phyloP scores from a whole-genome alignment of 2,797 vertebrate species.

The Falco peregrinus region DNA sequence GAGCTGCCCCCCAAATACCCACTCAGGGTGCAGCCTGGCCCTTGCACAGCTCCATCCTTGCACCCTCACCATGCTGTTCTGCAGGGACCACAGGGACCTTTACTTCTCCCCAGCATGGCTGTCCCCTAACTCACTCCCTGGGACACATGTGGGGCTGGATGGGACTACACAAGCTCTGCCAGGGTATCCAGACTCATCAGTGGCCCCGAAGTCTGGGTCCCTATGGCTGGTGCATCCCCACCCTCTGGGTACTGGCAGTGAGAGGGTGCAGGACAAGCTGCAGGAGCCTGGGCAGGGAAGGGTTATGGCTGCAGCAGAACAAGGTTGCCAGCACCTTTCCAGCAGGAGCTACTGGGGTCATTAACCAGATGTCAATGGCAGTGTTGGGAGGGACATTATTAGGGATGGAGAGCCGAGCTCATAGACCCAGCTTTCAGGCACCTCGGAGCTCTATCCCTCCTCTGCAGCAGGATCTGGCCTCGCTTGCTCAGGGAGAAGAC shows the following conservation, averaged over 20 bases:
- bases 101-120: neutral
- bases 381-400: neutral
- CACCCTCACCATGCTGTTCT: neutral
- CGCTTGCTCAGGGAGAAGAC: neutral
- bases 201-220: neutral
- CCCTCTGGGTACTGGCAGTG: neutral
- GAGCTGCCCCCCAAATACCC: neutral
- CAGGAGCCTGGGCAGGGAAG: accelerated
- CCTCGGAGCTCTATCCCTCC: neutral
- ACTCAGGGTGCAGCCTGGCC: neutral
- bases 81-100: accelerated
- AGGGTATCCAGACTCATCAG: accelerated
- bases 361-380: neutral
- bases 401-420: neutral
- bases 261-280: neutral
- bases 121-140: neutral
- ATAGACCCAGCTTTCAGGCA: neutral
- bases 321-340: neutral
- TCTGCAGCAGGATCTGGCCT: neutral
- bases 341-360: neutral
- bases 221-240: neutral
- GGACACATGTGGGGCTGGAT: neutral
- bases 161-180: neutral
- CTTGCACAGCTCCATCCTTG: neutral
- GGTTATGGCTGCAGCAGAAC: neutral